phyloP scores from a whole-genome alignment of 2,113 vertebrate species.

The Pomatorhinus ruficollis region DNA sequence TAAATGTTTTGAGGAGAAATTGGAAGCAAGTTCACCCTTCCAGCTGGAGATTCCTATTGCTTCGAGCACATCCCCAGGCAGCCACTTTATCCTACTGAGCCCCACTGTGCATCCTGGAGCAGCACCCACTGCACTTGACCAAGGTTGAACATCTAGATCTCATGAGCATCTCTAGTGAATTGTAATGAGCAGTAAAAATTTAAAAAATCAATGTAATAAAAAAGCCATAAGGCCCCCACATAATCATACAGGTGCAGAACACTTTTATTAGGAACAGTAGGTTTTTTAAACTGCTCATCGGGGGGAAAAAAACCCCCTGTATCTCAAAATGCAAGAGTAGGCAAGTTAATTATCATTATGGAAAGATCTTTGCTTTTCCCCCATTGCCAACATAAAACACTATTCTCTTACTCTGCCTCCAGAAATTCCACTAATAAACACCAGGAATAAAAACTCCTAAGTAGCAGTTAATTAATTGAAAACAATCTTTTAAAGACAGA shows the following conservation, averaged over 20 bases:
- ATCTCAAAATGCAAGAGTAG: background rate
- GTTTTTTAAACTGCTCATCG: background rate
- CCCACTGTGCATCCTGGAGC: background rate
- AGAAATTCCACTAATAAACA: background rate
- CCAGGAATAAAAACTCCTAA: background rate
- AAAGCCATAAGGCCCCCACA: background rate
- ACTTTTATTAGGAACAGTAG: background rate
- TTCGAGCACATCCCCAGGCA: background rate
- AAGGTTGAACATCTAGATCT: background rate
- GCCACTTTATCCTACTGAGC: background rate
- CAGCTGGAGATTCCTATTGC: background rate
- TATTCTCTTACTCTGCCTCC: background rate
- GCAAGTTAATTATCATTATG: background rate
- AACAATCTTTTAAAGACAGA: background rate
- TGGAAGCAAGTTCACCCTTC: background rate
- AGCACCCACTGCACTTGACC: background rate
- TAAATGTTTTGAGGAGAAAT: background rate
- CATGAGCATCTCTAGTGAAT: background rate
- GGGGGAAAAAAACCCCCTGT: rapidly evolving
- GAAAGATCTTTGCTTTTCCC: background rate
- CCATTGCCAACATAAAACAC: background rate
- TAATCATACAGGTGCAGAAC: background rate
- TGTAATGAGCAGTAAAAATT: background rate
- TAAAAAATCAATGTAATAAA: background rate
- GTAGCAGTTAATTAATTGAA: background rate